Conservation (phyloP, 30 jellyfish, hydroid and myxozoan genomes). For the Hydractinia symbiolongicarpus region DNA sequence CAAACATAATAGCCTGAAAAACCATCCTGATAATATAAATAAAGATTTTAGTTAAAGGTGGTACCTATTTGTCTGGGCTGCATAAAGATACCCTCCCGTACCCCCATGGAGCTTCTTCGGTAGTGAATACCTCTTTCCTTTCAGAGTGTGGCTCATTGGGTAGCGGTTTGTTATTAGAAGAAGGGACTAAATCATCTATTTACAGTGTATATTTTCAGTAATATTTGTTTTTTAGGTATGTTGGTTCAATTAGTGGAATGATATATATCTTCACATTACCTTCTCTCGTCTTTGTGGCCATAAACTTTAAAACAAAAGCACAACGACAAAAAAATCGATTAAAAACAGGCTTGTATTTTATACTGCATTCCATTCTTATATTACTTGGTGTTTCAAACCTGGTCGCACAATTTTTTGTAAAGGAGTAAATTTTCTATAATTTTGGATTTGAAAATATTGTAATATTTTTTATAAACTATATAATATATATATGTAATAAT, state of each 20-base stretch:
- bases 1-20: too few relatives aligned
- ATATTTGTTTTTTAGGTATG: constrained; percentile 45
- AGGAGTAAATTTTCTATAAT: neutral
- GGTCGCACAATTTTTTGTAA: constrained; percentile 20
- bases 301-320: constrained; percentile 23
- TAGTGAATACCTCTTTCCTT: neutral
- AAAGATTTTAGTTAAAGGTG: too few relatives aligned
- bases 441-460: too few relatives aligned
- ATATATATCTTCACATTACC: constrained; percentile 77
- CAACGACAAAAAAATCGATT: neutral
- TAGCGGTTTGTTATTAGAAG: neutral
- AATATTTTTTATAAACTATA: too few relatives aligned
- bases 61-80: too few relatives aligned
- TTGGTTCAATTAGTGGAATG: constrained; percentile 83
- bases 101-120: too few relatives aligned
- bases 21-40: too few relatives aligned
- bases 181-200: too few relatives aligned
- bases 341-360: constrained; percentile 1
- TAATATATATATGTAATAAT: too few relatives aligned
- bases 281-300: constrained; percentile 53
- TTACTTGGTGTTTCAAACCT: constrained; percentile 16
- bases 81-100: too few relatives aligned
- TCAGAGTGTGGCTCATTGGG: neutral
- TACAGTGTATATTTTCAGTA: neutral
- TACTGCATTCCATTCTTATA: constrained; percentile 3